Percentiles rank a stretch among this genome's conserved stretches.
Conservation (phyloP, 2,888 invertebrate species). For the Euspilapteryx auroguttella region DNA sequence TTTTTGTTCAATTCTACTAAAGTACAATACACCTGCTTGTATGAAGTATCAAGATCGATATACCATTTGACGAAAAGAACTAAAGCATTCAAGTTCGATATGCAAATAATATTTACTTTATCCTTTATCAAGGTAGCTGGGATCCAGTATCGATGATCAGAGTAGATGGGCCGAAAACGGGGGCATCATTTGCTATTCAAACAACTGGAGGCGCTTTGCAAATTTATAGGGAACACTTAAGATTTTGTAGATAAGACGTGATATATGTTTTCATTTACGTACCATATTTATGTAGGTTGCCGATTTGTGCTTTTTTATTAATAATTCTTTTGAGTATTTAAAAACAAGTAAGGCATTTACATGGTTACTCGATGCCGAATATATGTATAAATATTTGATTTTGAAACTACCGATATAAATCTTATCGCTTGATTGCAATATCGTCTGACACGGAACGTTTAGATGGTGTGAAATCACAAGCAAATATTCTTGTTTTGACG, state of each 20-base stretch:
- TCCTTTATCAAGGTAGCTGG: slow-evolving; percentile 31
- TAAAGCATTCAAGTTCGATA: slow-evolving; percentile 31
- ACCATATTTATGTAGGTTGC: no score
- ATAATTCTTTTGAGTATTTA: no score
- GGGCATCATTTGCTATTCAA: slow-evolving; percentile 53
- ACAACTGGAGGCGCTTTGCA: slow-evolving; percentile 25
- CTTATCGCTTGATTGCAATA: slow-evolving; percentile 19
- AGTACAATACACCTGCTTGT: no score
- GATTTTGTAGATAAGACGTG: no score
- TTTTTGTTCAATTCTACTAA: no score
- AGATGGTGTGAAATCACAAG: slow-evolving; percentile 17
- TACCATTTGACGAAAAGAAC: not conserved
- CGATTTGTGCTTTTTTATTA: no score
- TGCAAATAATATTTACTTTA: slow-evolving; percentile 56
- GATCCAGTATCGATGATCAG: slow-evolving; percentile 36
- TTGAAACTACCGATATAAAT: no score
- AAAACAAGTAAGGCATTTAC: no score
- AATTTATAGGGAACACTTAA: no score
- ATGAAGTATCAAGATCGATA: slow-evolving; percentile 31
- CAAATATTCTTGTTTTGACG: slow-evolving; percentile 18
- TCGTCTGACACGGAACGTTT: slow-evolving; percentile 12
- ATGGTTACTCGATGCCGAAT: no score
- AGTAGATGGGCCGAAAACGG: slow-evolving; percentile 36
- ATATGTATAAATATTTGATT: no score
- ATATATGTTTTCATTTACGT: no score